A percentile compares a stretch with the other conserved stretches of the same genome.
phyloP scores from a whole-genome alignment of 2,797 vertebrate genomes.

The Poecilia picta region DNA sequence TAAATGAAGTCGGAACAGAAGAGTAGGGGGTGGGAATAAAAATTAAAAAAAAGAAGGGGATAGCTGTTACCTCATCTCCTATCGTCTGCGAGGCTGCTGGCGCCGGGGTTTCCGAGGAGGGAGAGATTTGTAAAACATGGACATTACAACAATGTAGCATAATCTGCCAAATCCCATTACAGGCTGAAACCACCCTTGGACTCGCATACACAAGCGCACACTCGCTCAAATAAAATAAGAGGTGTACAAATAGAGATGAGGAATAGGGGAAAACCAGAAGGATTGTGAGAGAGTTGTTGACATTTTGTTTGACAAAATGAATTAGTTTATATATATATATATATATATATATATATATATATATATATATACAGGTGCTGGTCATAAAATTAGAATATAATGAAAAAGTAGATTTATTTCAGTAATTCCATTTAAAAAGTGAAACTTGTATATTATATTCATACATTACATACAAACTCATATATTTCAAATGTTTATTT shows the following conservation, averaged over 20 bases:
- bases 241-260: not conserved
- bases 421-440: too few species aligned
- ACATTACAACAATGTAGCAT: conserved; percentile 74
- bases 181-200: conserved; percentile 49
- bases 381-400: too few species aligned
- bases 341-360: not conserved
- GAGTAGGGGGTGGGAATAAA: not conserved
- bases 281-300: not conserved
- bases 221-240: conserved; percentile 11
- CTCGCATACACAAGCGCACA: conserved; percentile 40
- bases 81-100: conserved; percentile 47
- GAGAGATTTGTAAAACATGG: conserved; percentile 75
- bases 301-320: not conserved
- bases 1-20: conserved; percentile 17
- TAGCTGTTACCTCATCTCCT: conserved; percentile 48
- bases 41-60: not conserved
- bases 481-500: too few species aligned
- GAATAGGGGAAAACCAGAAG: not conserved
- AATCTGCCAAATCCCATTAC: conserved; percentile 77
- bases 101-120: conserved; percentile 49
- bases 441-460: too few species aligned
- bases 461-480: too few species aligned
- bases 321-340: not conserved
- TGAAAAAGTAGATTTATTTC: too few species aligned
- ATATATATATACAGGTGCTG: too few species aligned